Base-by-base conservation (phyloP, 1,140 invertebrate species). In the Nixonia krombeini region DNA sequence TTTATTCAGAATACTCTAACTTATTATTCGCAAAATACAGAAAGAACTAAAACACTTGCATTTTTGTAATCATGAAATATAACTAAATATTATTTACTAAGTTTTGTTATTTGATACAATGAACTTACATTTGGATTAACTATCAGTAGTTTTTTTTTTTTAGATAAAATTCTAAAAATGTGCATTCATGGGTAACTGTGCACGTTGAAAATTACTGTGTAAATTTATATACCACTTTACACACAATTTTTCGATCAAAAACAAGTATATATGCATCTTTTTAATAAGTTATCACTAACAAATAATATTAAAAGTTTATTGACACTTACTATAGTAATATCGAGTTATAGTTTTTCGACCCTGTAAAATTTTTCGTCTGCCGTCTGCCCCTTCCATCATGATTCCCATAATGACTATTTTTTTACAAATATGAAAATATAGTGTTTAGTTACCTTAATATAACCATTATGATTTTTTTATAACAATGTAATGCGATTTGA, bases 311-410 rank as follows among this genome's bases (percentile, higher is more conserved):
- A 29, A 38, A 51, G 45, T 41, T 21, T 21, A 23, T 47, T 28
- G 29, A 5, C 2, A 51, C 31, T 28, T 26, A 93, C 91, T 87
- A 64, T 91, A 91, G 75, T 93, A 93, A 57, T 86, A 88, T 31
- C 91, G 88, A 0, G 89, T 93, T 63, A 93, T 87, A 4, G 91
- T 89, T 83, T 91, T 90, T 56, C 92, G 85, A 46, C 91, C 91
- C 62, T 89, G 85, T 25, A 93, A 82, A 75, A 93, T 91, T 80
- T 90, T 92, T 71, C 92, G 87, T 74, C 91, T 87, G 8, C 87
- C 91, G 80, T 93, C 91, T 17, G 86, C 85, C 83, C 91, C 90
- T 67, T 89, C 87, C 59, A 88, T 82, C 2, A 89, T 85, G 6
- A 90, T 85, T 21, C 90, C 89, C 50, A 91, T 64, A 8, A 91